These are phyloP conservation scores for Phrynosoma platyrhinos DNA, from an alignment of 2,113 vertebrate genomes.

Conservation along the genomic window DNA sequence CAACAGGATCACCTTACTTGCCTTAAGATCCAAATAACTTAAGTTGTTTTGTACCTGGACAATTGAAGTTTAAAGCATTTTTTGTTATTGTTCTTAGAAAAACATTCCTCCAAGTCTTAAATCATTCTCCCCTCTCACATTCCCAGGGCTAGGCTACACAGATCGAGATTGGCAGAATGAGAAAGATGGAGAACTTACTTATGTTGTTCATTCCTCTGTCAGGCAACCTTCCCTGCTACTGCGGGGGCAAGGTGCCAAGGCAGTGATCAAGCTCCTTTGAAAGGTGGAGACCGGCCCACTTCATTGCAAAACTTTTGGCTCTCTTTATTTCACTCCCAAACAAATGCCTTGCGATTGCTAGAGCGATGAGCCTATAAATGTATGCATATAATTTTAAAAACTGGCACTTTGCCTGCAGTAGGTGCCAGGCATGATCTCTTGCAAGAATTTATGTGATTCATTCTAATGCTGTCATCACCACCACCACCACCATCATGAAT, in stretches of 20 bases:
- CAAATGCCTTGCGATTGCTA: constrained; percentile 3
- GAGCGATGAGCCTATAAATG: not conserved
- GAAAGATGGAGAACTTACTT: constrained; percentile 51
- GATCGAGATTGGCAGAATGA: not conserved
- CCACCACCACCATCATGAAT: too few species aligned
- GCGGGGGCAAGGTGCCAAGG: constrained; percentile 49
- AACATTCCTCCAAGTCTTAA: not conserved
- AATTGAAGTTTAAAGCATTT: not conserved
- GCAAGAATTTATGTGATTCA: constrained; percentile 20
- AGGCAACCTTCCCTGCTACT: constrained; percentile 29
- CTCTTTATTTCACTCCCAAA: constrained; percentile 42
- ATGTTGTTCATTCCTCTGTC: not conserved
- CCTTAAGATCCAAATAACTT: not conserved
- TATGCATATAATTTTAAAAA: not conserved
- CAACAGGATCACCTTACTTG: not conserved
- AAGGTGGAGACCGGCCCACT: constrained; percentile 20
- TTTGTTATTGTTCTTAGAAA: accelerated
- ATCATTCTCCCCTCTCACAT: not conserved
- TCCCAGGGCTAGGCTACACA: not conserved
- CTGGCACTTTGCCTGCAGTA: constrained; percentile 32
- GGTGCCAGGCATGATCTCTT: constrained; percentile 20
- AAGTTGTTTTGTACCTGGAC: not conserved
- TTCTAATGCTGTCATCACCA: not conserved
- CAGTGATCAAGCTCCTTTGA: constrained; percentile 31
- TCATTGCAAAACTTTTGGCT: constrained; percentile 47